A percentile compares a stretch with the other conserved stretches of the same genome.
Conservation (phyloP, 2,113 vertebrate genomes). For the Circaetus cinerascens region DNA sequence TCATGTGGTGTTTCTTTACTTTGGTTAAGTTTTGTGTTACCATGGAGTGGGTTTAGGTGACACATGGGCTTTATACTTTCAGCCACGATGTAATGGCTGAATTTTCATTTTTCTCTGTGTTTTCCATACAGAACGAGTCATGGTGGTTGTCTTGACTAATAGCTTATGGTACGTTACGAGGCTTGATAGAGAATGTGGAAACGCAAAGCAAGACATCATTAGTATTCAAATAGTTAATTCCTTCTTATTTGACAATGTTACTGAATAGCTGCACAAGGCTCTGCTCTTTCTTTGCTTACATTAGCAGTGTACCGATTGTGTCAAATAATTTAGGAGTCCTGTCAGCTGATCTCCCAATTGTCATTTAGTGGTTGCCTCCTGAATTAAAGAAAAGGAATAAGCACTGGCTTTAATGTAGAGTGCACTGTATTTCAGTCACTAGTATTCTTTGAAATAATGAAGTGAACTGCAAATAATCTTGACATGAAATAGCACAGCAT, state of each 20-base stretch:
- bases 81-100: neutral
- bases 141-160: neutral
- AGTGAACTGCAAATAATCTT: constrained; percentile 35
- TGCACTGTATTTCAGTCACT: neutral
- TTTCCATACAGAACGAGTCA: neutral
- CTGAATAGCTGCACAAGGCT: neutral
- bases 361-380: neutral
- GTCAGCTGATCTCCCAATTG: neutral
- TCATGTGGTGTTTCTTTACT: neutral
- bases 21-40: neutral
- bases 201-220: neutral
- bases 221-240: neutral
- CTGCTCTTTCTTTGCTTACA: neutral
- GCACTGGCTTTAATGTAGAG: neutral
- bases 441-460: constrained; percentile 25
- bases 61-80: neutral
- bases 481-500: neutral
- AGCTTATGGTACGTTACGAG: accelerated
- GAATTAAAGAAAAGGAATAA: neutral
- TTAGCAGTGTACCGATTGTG: neutral
- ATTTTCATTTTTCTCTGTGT: neutral
- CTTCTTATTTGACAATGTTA: neutral
- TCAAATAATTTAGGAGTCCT: neutral
- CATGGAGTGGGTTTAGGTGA: neutral
- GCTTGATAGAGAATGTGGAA: neutral